phyloP scores from a whole-genome alignment of 2,113 vertebrate genomes.

The Crotalus horridus region DNA sequence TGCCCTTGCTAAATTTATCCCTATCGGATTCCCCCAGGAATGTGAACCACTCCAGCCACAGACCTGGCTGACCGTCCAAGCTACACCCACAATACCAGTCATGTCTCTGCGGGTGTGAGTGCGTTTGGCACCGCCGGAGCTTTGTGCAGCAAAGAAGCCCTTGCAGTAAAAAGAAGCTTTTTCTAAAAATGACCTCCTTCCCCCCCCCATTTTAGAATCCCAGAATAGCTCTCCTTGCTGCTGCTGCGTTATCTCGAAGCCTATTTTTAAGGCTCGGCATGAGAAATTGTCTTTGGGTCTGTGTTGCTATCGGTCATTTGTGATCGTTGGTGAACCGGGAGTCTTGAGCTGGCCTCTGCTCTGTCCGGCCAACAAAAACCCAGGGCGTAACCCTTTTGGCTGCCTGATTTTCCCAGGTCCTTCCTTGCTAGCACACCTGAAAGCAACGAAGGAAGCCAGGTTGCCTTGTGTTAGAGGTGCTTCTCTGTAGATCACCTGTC shows the following conservation, averaged over 20 bases:
- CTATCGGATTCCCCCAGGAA: conserved; percentile 47
- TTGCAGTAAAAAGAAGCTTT: conserved; percentile 59
- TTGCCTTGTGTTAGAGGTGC: too few relatives aligned
- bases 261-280: conserved; percentile 52
- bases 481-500: neutral
- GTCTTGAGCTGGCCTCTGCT: conserved; percentile 44
- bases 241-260: conserved; percentile 49
- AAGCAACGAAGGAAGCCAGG: neutral
- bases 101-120: neutral
- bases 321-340: neutral
- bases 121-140: conserved; percentile 49
- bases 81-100: conserved; percentile 62
- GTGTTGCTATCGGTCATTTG: conserved; percentile 19
- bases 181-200: conserved; percentile 57
- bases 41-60: conserved; percentile 11
- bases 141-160: conserved; percentile 57
- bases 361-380: conserved; percentile 23
- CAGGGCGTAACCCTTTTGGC: too few relatives aligned
- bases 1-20: conserved; percentile 31
- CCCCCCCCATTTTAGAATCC: conserved; percentile 53
- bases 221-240: conserved; percentile 44
- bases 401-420: neutral
- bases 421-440: too few relatives aligned
- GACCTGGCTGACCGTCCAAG: conserved; percentile 40
- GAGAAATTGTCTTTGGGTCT: conserved; percentile 17